Conservation (phyloP, 1,140 invertebrate genomes). For the Popillia japonica region DNA sequence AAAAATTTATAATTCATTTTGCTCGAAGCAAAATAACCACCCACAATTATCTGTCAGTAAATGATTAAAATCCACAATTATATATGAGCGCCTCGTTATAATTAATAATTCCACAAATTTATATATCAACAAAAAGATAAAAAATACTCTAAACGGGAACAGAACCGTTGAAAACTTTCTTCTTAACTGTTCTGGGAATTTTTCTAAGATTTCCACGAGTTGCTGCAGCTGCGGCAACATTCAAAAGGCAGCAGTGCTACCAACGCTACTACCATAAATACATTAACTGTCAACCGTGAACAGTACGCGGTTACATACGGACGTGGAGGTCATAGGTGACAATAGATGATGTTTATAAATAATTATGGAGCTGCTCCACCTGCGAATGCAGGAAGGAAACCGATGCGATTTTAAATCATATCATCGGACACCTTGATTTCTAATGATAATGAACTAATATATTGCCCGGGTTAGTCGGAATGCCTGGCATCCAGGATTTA, state of each 20-base stretch:
- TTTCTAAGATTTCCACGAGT: constrained; percentile 7
- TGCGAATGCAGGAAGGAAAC: constrained; percentile 29
- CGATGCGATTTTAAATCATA: constrained; percentile 34
- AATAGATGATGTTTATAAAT: constrained; percentile 32
- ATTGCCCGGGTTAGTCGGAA: constrained; percentile 20
- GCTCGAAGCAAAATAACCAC: too few relatives aligned
- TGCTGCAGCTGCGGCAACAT: constrained; percentile 2
- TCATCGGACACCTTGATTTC: constrained; percentile 33
- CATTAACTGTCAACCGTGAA: background rate
- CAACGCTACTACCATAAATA: constrained; percentile 17
- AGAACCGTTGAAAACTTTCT: background rate
- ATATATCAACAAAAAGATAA: background rate
- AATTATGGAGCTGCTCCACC: constrained; percentile 11
- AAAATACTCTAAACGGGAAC: background rate
- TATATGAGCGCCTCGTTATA: too few relatives aligned
- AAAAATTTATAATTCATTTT: too few relatives aligned
- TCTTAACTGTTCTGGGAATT: background rate
- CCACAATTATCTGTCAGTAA: too few relatives aligned
- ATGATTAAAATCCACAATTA: too few relatives aligned
- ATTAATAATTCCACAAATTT: background rate
- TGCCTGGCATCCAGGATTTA: constrained; percentile 22
- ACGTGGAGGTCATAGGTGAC: constrained; percentile 22
- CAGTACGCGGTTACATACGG: constrained; percentile 4
- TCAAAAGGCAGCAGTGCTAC: constrained; percentile 28
- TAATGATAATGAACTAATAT: constrained; percentile 33